phyloP scores from a whole-genome alignment of 53 echinoderm and acorn worm genomes.

The Echinarachnius parma region DNA sequence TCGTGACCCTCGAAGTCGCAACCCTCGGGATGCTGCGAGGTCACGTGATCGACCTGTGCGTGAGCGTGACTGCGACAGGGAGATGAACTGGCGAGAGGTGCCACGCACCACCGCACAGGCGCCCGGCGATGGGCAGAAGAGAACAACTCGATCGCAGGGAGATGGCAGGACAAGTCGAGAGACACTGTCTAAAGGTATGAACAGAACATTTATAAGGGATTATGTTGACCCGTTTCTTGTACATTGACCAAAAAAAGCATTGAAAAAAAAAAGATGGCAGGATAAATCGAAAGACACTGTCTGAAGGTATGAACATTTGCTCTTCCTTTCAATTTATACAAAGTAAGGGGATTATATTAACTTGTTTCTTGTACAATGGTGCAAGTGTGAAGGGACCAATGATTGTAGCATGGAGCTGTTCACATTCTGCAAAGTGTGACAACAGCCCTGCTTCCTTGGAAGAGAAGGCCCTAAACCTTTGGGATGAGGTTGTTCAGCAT shows the following conservation, averaged over 20 bases:
- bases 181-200: constrained; percentile 33
- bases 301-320: too few relatives aligned
- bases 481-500: background rate
- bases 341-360: too few relatives aligned
- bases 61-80: constrained; percentile 52
- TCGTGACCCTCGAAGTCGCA: constrained; percentile 40
- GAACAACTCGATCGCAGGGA: constrained; percentile 39
- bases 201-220: background rate
- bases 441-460: background rate
- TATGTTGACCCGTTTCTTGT: too few relatives aligned
- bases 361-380: too few relatives aligned
- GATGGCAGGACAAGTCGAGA: constrained; percentile 26
- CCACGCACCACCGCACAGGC: background rate
- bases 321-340: too few relatives aligned
- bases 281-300: too few relatives aligned
- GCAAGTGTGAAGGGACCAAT: constrained; percentile 8
- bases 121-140: background rate
- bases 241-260: too few relatives aligned
- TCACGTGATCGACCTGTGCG: constrained; percentile 24
- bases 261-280: too few relatives aligned
- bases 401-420: constrained; percentile 53
- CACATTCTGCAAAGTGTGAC: constrained; percentile 46
- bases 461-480: background rate
- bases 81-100: constrained; percentile 46
- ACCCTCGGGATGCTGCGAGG: constrained; percentile 7